These are phyloP conservation scores for Merodon equestris DNA, from an alignment of 2,888 invertebrate species.

Conservation along the genomic window DNA sequence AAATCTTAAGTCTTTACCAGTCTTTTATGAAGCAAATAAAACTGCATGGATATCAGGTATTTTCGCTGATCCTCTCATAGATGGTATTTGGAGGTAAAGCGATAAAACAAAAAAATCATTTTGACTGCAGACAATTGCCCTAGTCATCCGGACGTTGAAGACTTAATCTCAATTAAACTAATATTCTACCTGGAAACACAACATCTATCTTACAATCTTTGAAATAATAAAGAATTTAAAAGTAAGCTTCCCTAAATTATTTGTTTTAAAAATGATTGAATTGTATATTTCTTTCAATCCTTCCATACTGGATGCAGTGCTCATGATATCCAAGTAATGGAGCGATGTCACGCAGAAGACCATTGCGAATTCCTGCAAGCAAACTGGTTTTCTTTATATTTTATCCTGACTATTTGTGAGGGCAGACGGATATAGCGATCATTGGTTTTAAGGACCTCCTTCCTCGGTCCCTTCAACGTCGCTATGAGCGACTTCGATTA, in stretches of 20 bases:
- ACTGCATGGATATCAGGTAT: no score
- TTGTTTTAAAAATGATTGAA: not conserved
- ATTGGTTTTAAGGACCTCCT: not conserved
- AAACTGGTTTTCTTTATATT: no score
- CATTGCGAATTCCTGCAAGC: no score
- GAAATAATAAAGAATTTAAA: not conserved
- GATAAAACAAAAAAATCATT: not conserved
- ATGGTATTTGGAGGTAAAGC: no score
- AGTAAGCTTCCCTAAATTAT: not conserved
- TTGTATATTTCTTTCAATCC: not conserved
- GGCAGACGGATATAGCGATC: not conserved
- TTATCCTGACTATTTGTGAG: no score
- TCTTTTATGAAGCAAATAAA: no score
- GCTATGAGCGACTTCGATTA: not conserved
- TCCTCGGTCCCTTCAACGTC: not conserved
- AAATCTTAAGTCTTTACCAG: not conserved
- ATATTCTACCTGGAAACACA: constrained; percentile 5
- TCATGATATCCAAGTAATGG: constrained; percentile 4
- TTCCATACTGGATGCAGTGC: not conserved
- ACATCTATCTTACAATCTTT: constrained; percentile 4
- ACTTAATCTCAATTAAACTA: constrained; percentile 3
- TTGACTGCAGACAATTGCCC: no score
- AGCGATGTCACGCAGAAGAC: no score
- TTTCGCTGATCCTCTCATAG: not conserved
- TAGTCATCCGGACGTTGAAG: not conserved